Percentiles rank a stretch among this genome's conserved stretches.
Evolutionary conservation across 2,888 invertebrate species (phyloP).

Genomic region (Horisme vitalbata): DNA sequence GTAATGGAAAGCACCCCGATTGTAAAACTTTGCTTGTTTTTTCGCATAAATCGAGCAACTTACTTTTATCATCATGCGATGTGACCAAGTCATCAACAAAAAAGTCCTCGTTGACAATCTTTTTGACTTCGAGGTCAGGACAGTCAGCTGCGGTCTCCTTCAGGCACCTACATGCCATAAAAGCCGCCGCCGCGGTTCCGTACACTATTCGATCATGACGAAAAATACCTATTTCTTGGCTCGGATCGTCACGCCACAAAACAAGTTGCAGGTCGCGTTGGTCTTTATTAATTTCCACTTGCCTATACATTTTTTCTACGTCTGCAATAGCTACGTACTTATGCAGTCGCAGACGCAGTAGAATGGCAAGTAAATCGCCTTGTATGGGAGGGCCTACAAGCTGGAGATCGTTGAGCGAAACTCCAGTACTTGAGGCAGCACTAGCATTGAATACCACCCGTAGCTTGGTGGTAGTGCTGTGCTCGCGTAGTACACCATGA

Average conservation of each 20-base stretch:
- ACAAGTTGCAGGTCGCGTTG: slow-evolving; percentile 43
- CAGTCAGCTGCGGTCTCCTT: no score
- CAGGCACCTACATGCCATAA: no score
- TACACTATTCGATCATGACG: no score
- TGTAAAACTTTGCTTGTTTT: no score
- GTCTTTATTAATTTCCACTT: slow-evolving; percentile 33
- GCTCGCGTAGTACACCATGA: slow-evolving; percentile 29
- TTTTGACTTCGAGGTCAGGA: no score
- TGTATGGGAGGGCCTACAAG: slow-evolving; percentile 36
- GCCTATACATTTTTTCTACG: slow-evolving; percentile 44
- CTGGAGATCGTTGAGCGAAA: slow-evolving; percentile 35
- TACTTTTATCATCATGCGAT: no score
- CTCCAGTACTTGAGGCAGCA: slow-evolving; percentile 21
- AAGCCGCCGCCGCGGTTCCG: no score
- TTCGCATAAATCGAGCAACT: no score
- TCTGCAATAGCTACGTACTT: slow-evolving; percentile 39
- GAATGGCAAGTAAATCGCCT: slow-evolving; percentile 38
- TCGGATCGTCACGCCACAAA: slow-evolving; percentile 40
- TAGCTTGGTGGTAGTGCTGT: slow-evolving; percentile 29
- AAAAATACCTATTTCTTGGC: background rate
- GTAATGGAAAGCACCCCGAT: no score
- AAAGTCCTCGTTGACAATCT: no score
- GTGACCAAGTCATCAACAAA: no score
- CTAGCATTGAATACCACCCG: slow-evolving; percentile 31
- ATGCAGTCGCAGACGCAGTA: slow-evolving; percentile 34